Conservation (phyloP, 64 coral and sea anemone genomes). For the Stylophora pistillata region DNA sequence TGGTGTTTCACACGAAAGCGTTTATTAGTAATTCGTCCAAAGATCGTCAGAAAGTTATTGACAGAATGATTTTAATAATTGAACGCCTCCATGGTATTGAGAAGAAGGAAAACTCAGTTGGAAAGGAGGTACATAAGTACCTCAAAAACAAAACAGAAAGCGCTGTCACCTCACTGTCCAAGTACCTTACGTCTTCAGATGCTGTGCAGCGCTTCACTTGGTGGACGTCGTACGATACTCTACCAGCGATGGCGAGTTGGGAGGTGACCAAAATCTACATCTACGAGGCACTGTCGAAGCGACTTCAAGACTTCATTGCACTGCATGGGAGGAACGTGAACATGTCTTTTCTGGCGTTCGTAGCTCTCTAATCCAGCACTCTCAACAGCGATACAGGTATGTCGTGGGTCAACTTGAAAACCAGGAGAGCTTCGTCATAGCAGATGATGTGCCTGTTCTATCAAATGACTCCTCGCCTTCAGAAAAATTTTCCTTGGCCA, state of each 20-base stretch:
- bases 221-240: constrained; percentile 27
- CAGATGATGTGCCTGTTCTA: background rate
- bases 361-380: background rate
- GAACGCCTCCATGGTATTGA: background rate
- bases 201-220: background rate
- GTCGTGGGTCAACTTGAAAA: constrained; percentile 18
- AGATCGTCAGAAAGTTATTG: background rate
- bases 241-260: background rate
- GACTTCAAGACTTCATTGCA: constrained; percentile 7
- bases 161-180: background rate
- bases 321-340: constrained; percentile 29
- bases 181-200: background rate
- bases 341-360: constrained; percentile 3
- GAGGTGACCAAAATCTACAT: background rate
- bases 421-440: background rate
- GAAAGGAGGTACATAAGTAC: background rate
- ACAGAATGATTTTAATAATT: background rate
- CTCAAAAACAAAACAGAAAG: background rate
- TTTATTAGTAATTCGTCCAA: background rate
- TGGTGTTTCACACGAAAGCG: background rate
- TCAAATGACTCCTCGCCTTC: too few species aligned
- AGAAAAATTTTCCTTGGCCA: background rate
- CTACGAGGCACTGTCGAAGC: background rate
- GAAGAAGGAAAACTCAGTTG: background rate
- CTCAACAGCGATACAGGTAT: background rate